Evolutionary conservation across 2,888 invertebrate species (phyloP).

Genomic region (Choristoneura rosaceana): DNA sequence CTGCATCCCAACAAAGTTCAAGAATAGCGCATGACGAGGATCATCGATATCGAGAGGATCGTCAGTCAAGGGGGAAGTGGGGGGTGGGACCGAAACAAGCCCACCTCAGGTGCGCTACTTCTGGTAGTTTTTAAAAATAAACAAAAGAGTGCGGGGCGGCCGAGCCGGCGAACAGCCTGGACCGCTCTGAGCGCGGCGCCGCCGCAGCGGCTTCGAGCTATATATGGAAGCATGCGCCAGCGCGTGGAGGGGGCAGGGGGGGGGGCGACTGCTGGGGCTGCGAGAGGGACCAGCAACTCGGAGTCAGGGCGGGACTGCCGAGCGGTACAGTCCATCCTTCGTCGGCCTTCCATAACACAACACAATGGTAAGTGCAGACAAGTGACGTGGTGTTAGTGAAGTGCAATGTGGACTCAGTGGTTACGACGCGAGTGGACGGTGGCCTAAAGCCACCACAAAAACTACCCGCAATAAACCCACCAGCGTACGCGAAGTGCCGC

Average conservation of each 20-base stretch:
- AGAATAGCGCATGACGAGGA: conserved; percentile 36
- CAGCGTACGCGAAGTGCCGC: neutral
- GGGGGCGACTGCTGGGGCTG: conserved; percentile 63
- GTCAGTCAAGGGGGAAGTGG: neutral
- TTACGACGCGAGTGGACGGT: conserved; percentile 36
- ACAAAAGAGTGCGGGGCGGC: conserved; percentile 58
- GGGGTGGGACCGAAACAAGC: conserved; percentile 37
- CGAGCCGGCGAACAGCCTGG: conserved; percentile 59
- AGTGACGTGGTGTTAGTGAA: conserved; percentile 56
- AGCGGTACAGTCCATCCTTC: conserved; percentile 82
- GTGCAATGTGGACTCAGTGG: conserved; percentile 54
- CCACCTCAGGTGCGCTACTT: conserved; percentile 60
- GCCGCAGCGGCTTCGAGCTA: conserved; percentile 76
- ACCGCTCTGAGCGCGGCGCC: conserved; percentile 69
- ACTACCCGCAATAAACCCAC: conserved; percentile 12
- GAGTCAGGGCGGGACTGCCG: conserved; percentile 84
- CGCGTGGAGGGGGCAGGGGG: conserved; percentile 52
- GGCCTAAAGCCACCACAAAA: neutral
- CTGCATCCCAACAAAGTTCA: conserved; percentile 31
- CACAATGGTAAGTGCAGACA: conserved; percentile 78
- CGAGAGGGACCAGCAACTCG: conserved; percentile 66
- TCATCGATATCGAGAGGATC: conserved; percentile 32
- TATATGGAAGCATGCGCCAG: conserved; percentile 74
- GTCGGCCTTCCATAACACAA: conserved; percentile 77
- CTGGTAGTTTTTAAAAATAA: conserved; percentile 70